Evolutionary conservation across 2,797 vertebrate species (phyloP).

Genomic region (Pelochelys cantorii): DNA sequence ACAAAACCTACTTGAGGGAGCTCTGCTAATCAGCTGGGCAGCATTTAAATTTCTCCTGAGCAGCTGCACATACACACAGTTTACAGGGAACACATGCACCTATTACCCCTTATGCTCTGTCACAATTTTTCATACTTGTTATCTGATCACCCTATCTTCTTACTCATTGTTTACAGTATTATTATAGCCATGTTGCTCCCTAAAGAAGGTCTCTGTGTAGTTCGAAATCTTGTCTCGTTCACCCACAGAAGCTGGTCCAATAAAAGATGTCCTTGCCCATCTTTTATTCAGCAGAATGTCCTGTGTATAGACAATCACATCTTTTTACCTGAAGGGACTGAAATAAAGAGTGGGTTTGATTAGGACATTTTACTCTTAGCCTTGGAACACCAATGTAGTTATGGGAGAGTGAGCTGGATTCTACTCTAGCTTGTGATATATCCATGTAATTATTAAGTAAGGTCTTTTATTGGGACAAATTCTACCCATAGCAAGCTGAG

Average conservation of each 20-base stretch:
- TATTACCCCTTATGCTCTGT: too few relatives aligned
- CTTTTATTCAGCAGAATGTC: background rate
- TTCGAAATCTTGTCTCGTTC: background rate
- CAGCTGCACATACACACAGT: too few relatives aligned
- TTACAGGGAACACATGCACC: too few relatives aligned
- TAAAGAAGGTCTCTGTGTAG: background rate
- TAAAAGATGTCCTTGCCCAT: background rate
- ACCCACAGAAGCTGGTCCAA: background rate
- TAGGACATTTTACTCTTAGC: background rate
- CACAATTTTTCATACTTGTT: too few relatives aligned
- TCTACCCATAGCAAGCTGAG: background rate
- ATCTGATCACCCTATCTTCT: too few relatives aligned
- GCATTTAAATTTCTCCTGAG: too few relatives aligned
- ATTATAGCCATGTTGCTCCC: background rate
- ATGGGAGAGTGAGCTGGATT: background rate
- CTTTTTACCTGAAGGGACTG: background rate
- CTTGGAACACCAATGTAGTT: background rate
- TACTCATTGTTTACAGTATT: background rate
- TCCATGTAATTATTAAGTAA: background rate
- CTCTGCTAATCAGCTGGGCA: too few relatives aligned
- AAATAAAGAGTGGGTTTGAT: background rate
- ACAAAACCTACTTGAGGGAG: too few relatives aligned
- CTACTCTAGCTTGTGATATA: background rate
- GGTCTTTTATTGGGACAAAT: background rate
- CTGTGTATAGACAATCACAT: background rate